Base-by-base conservation (phyloP, 2,113 vertebrate genomes). In the Petrocephalus zakoni region DNA sequence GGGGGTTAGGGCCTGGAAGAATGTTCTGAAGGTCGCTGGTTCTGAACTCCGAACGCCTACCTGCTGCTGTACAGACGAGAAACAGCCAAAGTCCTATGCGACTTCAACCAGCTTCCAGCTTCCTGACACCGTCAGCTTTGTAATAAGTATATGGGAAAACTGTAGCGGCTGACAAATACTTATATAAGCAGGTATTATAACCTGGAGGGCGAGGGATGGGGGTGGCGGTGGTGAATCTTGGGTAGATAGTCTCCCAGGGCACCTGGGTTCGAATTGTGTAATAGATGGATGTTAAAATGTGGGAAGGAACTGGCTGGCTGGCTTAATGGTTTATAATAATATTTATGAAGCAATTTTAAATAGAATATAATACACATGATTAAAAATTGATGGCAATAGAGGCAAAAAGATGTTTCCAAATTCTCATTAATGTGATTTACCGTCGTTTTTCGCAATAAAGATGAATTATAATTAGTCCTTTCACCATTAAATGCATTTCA, bases 281-380 rank as follows among this genome's bases (percentile, higher is more conserved):
- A 29, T 25, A 68, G 61, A 68, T 68, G 61, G 61, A 68, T 68
- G 61, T 29, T 68, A 68, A 68, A 29, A 68, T 68, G 61, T 29
- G 61, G n/a, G 61, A 68, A 68, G n/a, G 9, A 68, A 68, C 61
- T 68, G 10, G 25, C 61, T 68, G n/a, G 25, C 61, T 68, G 61
- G n/a, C n/a, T 68, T 42, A 78, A 17, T 78, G 72, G 29, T 78
- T 42, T 78, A 78, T 42, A 78, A 34, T 42, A 78, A 19, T 78
- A 42, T 42, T 37, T 78, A 78, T 78, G 72, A 78, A 78, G 72
- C 72, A 78, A 78, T 78, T 78, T 78, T 19, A 78, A 34, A 78
- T 78, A 13, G 72, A 78, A 78, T 37, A 78, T 78, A 78, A 83
- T 22, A 83, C 42, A 83, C 75, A 81, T 81, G 75, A 83, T 83